Percentiles rank a stretch among this genome's conserved stretches.
Evolutionary conservation across 2,797 vertebrate species (phyloP).

Genomic region (Ctenochaetus hawaiiensis): DNA sequence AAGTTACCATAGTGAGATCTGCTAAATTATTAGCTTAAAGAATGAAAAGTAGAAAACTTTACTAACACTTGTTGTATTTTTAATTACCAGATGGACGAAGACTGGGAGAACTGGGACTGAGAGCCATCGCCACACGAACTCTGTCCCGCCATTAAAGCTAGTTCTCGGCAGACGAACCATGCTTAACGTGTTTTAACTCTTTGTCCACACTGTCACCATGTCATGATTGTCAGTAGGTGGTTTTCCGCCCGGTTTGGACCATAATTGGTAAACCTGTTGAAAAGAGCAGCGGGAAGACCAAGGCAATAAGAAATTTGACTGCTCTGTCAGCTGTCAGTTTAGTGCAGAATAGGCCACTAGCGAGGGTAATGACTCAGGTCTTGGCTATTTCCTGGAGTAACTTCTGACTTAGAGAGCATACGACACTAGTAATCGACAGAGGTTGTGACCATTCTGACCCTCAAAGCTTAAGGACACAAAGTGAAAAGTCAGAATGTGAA

Average conservation of each 20-base stretch:
- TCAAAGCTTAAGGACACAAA: conserved; percentile 43
- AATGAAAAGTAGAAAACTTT: background rate
- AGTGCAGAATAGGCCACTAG: conserved; percentile 51
- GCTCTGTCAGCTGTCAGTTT: conserved; percentile 56
- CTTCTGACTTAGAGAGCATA: conserved; percentile 47
- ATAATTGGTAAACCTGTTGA: conserved; percentile 63
- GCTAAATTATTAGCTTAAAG: background rate
- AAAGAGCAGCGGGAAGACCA: conserved; percentile 55
- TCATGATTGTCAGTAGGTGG: conserved; percentile 74
- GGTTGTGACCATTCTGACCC: conserved; percentile 51
- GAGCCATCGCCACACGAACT: conserved; percentile 47
- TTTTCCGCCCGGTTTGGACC: conserved; percentile 67
- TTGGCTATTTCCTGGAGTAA: conserved; percentile 56
- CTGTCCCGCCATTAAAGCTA: conserved; percentile 66
- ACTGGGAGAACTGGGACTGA: conserved; percentile 99
- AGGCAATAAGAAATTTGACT: conserved; percentile 64
- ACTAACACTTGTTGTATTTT: background rate
- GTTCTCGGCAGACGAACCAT: conserved; percentile 78
- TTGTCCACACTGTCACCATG: conserved; percentile 83
- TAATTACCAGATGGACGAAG: conserved; percentile 91
- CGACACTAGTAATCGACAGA: conserved; percentile 47
- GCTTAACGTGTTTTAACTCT: conserved; percentile 83
- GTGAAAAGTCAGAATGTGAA: conserved; percentile 50
- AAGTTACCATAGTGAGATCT: background rate
- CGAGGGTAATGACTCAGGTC: conserved; percentile 43